phyloP scores from a whole-genome alignment of 1,140 invertebrate genomes.

The Macrocentrus cingulum region DNA sequence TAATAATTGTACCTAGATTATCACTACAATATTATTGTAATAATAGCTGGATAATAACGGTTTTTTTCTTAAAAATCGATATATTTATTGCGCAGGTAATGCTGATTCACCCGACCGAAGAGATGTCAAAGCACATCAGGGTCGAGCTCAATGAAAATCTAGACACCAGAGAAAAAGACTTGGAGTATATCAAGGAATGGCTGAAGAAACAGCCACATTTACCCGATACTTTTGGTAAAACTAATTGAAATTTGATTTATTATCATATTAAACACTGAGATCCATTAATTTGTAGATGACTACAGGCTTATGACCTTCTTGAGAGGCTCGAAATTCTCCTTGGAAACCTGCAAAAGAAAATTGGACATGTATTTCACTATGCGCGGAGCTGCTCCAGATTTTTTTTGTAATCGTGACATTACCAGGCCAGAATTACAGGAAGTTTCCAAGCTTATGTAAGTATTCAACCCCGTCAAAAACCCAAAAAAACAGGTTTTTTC shows the following conservation, averaged over 20 bases:
- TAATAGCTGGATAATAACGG: too few species aligned
- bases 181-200: constrained; percentile 71
- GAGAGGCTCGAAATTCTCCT: constrained; percentile 79
- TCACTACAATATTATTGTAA: too few species aligned
- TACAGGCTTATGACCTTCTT: constrained; percentile 74
- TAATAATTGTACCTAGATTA: too few species aligned
- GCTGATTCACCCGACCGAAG: constrained; percentile 70
- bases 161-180: constrained; percentile 66
- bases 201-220: constrained; percentile 72
- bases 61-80: too few species aligned
- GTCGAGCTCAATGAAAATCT: constrained; percentile 75
- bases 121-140: constrained; percentile 73
- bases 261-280: too few species aligned
- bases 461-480: too few species aligned
- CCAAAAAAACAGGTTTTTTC: constrained; percentile 3
- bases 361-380: constrained; percentile 83
- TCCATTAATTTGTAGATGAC: constrained; percentile 63
- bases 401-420: constrained; percentile 77
- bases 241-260: background rate
- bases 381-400: constrained; percentile 79
- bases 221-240: constrained; percentile 63
- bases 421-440: constrained; percentile 70
- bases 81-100: constrained; percentile 65
- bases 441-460: constrained; percentile 72
- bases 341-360: constrained; percentile 80